phyloP scores from a whole-genome alignment of 1,140 invertebrate genomes.

The Bombus confusus region DNA sequence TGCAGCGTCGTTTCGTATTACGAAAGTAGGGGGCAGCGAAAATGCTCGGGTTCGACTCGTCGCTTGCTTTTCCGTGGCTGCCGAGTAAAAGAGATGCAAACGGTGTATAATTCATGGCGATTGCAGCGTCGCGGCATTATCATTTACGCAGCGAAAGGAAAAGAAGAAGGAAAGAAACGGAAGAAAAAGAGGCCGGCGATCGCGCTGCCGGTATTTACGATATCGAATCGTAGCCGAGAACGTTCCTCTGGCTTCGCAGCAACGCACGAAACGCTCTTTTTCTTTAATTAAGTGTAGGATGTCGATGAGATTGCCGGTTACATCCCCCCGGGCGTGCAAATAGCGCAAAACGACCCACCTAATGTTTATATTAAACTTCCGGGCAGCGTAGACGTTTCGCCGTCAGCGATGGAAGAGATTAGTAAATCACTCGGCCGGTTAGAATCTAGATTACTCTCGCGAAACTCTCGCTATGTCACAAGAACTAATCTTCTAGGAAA shows the following conservation, averaged over 20 bases:
- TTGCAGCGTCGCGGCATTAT: conserved; percentile 22
- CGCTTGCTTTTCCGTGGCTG: not conserved
- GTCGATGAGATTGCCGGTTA: conserved; percentile 26
- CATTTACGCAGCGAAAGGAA: conserved; percentile 2
- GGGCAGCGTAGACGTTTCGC: not conserved
- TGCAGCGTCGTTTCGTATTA: not conserved
- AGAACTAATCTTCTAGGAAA: not conserved
- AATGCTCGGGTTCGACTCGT: not conserved
- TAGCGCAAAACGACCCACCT: not conserved
- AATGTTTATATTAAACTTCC: conserved; percentile 32
- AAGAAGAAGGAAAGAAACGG: not conserved
- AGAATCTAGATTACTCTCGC: conserved; percentile 10
- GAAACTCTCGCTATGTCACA: not conserved
- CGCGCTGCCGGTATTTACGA: conserved; percentile 15
- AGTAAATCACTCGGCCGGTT: not conserved
- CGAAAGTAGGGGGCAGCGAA: not conserved
- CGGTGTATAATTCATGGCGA: conserved; percentile 20
- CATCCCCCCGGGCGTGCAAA: not conserved
- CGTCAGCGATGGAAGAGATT: not conserved
- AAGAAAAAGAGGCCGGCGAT: not conserved
- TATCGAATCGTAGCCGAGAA: conserved; percentile 29
- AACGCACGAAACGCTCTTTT: conserved; percentile 2
- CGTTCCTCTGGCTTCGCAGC: not conserved
- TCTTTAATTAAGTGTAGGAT: conserved; percentile 43
- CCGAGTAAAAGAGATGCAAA: not conserved